Conservation (phyloP, 1,140 invertebrate genomes). For the Lepidotrigona ventralis region DNA sequence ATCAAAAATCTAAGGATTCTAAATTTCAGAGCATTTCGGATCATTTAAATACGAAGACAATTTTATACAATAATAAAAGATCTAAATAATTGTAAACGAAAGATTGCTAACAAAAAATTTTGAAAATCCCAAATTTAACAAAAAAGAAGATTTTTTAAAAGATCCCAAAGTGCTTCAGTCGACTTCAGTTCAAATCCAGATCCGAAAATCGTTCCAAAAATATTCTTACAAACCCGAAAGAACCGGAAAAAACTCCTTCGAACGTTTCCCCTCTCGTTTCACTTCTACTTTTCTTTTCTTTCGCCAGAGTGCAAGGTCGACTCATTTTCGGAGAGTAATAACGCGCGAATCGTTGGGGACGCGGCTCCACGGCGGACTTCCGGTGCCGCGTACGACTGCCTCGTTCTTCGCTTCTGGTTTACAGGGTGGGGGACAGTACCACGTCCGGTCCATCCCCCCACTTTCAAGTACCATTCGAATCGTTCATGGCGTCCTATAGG, state of each 20-base stretch:
- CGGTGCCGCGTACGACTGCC: constrained; percentile 62
- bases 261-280: background rate
- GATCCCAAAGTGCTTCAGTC: background rate
- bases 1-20: too few relatives aligned
- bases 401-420: constrained; percentile 46
- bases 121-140: background rate
- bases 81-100: too few relatives aligned
- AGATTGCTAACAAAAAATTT: too few relatives aligned
- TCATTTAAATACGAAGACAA: too few relatives aligned
- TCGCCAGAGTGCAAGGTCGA: background rate
- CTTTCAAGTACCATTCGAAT: constrained; percentile 50
- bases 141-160: background rate
- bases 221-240: background rate
- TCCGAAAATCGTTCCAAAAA: background rate
- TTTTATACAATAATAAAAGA: too few relatives aligned
- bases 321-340: constrained; percentile 47
- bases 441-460: constrained; percentile 75
- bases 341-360: constrained; percentile 36
- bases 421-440: constrained; percentile 72
- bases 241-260: constrained; percentile 15
- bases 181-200: background rate
- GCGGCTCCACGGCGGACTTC: constrained; percentile 57
- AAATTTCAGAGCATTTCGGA: too few relatives aligned
- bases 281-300: background rate
- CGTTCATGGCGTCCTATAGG: constrained; percentile 65